Evolutionary conservation across 2,113 vertebrate species (phyloP).

Genomic region (Epinephelus fuscoguttatus): DNA sequence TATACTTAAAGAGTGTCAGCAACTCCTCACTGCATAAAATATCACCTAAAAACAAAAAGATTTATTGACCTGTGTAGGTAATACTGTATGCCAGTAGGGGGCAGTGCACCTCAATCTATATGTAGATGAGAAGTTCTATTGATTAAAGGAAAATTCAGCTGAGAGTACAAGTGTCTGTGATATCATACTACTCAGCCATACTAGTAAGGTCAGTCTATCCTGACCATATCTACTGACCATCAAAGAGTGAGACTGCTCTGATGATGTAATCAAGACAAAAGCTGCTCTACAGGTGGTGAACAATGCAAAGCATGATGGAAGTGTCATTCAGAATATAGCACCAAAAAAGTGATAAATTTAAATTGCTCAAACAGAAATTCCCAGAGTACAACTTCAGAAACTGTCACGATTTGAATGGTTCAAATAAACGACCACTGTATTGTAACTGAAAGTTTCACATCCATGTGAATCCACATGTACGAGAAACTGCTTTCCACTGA

Average conservation of each 20-base stretch:
- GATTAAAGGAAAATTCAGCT: not conserved
- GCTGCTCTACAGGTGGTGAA: not conserved
- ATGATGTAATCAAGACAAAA: not conserved
- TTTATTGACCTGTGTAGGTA: not conserved
- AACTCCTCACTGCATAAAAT: not conserved
- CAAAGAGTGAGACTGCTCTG: not conserved
- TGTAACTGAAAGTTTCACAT: not conserved
- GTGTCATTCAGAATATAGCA: not conserved
- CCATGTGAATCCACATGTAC: not conserved
- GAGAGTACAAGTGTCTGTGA: not conserved
- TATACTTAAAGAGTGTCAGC: not conserved
- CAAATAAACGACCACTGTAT: too few relatives aligned
- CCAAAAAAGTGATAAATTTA: not conserved
- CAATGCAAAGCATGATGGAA: not conserved
- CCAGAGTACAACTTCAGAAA: not conserved
- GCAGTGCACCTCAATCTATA: slow-evolving; percentile 33
- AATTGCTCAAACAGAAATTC: not conserved
- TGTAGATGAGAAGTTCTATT: not conserved
- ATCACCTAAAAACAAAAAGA: not conserved
- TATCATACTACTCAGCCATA: not conserved
- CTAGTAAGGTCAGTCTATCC: not conserved
- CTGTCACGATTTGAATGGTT: not conserved
- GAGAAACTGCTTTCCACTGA: not conserved
- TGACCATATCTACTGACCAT: not conserved
- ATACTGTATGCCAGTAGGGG: slow-evolving; percentile 50